A percentile compares a stretch with the other conserved stretches of the same genome.
These are phyloP conservation scores for Oostethus manadensis DNA, from an alignment of 2,113 vertebrate genomes.

Conservation along the genomic window DNA sequence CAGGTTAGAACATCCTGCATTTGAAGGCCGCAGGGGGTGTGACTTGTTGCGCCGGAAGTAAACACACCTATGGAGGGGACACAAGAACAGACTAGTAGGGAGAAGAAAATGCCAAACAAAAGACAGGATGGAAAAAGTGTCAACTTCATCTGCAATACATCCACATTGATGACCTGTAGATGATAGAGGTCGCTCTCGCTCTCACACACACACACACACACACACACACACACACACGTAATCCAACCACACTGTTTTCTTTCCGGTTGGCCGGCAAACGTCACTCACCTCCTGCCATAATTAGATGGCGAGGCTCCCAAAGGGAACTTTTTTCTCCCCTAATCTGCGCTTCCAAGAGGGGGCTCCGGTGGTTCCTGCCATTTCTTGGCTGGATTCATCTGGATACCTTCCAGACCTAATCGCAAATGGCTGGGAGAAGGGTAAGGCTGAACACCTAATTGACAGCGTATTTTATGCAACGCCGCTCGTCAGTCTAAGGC, in stretches of 20 bases:
- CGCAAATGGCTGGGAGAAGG: conserved; percentile 75
- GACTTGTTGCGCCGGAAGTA: too few relatives aligned
- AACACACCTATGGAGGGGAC: too few relatives aligned
- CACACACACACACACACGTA: conserved; percentile 1
- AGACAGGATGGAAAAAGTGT: too few relatives aligned
- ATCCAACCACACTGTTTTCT: not conserved
- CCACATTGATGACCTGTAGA: not conserved
- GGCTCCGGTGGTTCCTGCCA: conserved; percentile 58
- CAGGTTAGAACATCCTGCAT: too few relatives aligned
- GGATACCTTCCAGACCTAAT: conserved; percentile 72
- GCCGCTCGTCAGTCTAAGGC: conserved; percentile 56
- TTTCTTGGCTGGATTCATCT: conserved; percentile 79
- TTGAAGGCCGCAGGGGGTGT: too few relatives aligned
- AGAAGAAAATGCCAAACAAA: too few relatives aligned
- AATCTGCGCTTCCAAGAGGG: conserved; percentile 57
- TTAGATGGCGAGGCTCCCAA: conserved; percentile 64
- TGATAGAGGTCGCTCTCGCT: too few relatives aligned
- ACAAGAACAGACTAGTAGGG: too few relatives aligned
- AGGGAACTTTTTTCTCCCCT: conserved; percentile 61
- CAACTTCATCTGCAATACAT: not conserved
- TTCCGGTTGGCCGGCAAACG: conserved; percentile 11
- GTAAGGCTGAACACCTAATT: conserved; percentile 72
- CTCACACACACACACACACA: not conserved
- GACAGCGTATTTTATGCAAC: conserved; percentile 76
- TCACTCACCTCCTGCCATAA: conserved; percentile 54